These are phyloP conservation scores for Natrix natrix DNA, from an alignment of 2,797 vertebrate species.

Conservation along the genomic window DNA sequence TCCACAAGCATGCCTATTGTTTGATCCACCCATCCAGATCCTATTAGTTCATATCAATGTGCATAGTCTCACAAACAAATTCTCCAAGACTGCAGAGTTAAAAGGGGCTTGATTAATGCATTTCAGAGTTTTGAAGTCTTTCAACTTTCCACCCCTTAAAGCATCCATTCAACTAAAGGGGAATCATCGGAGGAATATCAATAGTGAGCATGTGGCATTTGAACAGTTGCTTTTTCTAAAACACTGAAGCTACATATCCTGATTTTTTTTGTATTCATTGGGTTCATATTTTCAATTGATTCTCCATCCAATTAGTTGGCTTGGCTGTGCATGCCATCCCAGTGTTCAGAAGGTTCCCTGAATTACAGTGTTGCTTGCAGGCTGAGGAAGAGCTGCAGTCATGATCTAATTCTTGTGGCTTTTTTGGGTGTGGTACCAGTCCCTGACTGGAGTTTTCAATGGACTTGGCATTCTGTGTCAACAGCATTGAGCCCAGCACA, in stretches of 20 bases:
- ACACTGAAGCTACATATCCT: too few species aligned
- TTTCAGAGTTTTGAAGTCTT: neutral
- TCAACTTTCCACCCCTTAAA: neutral
- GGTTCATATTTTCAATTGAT: neutral
- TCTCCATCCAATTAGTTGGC: neutral
- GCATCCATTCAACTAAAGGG: neutral
- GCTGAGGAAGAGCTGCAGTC: conserved; percentile 21
- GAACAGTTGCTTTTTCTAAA: neutral
- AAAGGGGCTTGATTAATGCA: neutral
- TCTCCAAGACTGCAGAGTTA: neutral
- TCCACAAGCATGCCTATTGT: neutral
- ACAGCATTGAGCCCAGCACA: conserved; percentile 50
- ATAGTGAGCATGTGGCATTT: neutral
- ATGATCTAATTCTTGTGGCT: conserved; percentile 36
- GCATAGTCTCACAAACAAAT: neutral
- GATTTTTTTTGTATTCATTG: neutral
- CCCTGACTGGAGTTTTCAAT: conserved; percentile 41
- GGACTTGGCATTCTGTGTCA: conserved; percentile 39
- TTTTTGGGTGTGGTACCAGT: conserved; percentile 39
- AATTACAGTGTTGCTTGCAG: neutral
- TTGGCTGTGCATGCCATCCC: neutral
- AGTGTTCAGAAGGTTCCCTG: neutral
- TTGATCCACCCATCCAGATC: neutral
- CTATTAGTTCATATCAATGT: neutral
- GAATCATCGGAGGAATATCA: neutral